Conservation (phyloP, 2,888 invertebrate species). For the Hybos culiciformis region DNA sequence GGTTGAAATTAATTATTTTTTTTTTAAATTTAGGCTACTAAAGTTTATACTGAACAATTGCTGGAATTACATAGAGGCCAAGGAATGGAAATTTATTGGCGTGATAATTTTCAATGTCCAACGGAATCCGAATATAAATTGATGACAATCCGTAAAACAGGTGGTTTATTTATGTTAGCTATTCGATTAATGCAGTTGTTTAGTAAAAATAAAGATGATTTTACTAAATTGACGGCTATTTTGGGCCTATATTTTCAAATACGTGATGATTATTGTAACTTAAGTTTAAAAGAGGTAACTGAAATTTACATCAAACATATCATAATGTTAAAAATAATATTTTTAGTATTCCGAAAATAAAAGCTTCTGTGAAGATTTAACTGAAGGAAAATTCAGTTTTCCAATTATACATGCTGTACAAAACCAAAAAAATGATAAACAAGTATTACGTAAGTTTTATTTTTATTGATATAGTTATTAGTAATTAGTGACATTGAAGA, state of each 20-base stretch:
- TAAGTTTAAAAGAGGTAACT: slow-evolving; percentile 70
- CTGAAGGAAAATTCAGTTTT: slow-evolving; percentile 97
- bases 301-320: background rate
- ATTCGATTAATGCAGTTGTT: slow-evolving; percentile 91
- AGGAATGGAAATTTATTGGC: slow-evolving; percentile 97
- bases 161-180: slow-evolving; percentile 90
- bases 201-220: slow-evolving; percentile 74
- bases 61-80: slow-evolving; percentile 91
- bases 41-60: slow-evolving; percentile 77
- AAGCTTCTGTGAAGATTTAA: slow-evolving; percentile 92
- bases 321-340: slow-evolving; percentile 8
- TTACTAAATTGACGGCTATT: slow-evolving; percentile 66
- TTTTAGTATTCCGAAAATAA: slow-evolving; percentile 84
- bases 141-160: slow-evolving; percentile 93
- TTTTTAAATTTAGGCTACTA: slow-evolving; percentile 48
- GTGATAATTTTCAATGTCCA: slow-evolving; percentile 89
- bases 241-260: slow-evolving; percentile 95
- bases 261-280: slow-evolving; percentile 87
- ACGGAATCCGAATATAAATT: slow-evolving; percentile 86
- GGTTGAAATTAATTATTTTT: no score
- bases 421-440: slow-evolving; percentile 60
- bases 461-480: no score
- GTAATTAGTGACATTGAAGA: no score
- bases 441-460: slow-evolving; percentile 76
- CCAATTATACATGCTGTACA: slow-evolving; percentile 89